Base-by-base conservation (phyloP, 1,140 invertebrate species). In the Hyphantria cunea region DNA sequence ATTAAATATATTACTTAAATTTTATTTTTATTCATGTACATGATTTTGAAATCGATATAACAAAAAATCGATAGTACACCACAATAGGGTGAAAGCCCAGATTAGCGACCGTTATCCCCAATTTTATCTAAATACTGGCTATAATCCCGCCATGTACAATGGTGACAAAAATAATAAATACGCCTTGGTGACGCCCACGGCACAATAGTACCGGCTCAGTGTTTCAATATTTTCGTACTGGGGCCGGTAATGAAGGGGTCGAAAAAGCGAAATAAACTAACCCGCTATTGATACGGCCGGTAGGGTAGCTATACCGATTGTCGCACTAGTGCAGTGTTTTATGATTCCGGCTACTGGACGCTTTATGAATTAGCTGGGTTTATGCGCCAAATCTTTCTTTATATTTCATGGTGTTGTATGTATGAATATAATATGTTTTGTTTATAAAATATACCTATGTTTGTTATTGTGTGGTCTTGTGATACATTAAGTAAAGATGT, bases 101-200 rank as follows among this genome's bases (percentile, higher is more conserved):
- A 86, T 90, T 90, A 90, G 74, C 72, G 52, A 63, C 63, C 80
- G 62, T 86, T 89, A 90, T 90, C 87, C 85, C 84, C 87, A 87
- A 90, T 90, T 90, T 78, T 76, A 90, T 90, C 87, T 90, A 90
- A 90, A 90, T 86, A 87, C 84, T 74, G 64, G 71, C 71, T 79
- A 78, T 87, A 87, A 88, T 84, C 84, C 84, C 59, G 34, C 11
- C 42, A 41, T 63, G 68, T 70, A 87, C 87, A 88, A 88, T 87
- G 81, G 87, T 82, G 85, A 88, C 85, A 86, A 86, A 88, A 90
- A 90, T 90, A 90, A 90, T 90, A 90, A 90, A 90, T 90, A 90
- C 62, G 74, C 74, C 52, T 6, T 39, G 65, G 75, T 59, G 48
- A 62, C 87, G 84, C 87, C 87, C 78, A 88, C 83, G 74, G 70